Percentiles rank a stretch among this genome's conserved stretches.
Evolutionary conservation across 2,797 vertebrate species (phyloP).

Genomic region (Rallus crepitans): DNA sequence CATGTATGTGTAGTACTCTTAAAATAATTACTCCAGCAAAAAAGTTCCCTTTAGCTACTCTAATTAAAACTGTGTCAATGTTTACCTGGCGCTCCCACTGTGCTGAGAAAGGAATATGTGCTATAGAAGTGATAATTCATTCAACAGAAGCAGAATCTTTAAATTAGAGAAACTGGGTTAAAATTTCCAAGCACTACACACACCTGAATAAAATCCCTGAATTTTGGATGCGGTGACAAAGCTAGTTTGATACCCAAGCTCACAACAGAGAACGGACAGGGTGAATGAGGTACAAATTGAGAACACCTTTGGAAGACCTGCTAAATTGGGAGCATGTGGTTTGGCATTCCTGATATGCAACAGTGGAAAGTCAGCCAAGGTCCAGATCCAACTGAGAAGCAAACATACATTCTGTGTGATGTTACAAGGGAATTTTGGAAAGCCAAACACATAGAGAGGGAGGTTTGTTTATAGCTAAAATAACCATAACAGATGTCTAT

Average conservation of each 20-base stretch:
- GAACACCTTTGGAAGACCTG: background rate
- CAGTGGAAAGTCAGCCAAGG: background rate
- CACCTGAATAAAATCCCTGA: background rate
- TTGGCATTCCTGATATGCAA: background rate
- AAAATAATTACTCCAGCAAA: background rate
- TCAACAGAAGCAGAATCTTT: background rate
- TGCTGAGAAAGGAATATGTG: background rate
- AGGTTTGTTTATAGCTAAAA: background rate
- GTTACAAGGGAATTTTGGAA: background rate
- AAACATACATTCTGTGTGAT: background rate
- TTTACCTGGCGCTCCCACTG: background rate
- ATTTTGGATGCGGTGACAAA: background rate
- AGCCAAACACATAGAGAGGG: background rate
- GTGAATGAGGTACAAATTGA: background rate
- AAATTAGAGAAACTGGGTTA: background rate
- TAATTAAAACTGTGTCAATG: background rate
- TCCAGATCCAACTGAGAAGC: background rate
- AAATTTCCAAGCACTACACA: background rate
- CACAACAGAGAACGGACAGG: background rate
- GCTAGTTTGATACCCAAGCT: background rate
- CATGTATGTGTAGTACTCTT: background rate
- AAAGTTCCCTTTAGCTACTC: background rate
- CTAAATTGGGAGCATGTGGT: background rate
- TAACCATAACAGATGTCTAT: background rate
- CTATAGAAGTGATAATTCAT: background rate